A percentile compares a stretch with the other conserved stretches of the same genome.
Conservation (phyloP, 2,888 invertebrate genomes). For the Autographa pulchrina region DNA sequence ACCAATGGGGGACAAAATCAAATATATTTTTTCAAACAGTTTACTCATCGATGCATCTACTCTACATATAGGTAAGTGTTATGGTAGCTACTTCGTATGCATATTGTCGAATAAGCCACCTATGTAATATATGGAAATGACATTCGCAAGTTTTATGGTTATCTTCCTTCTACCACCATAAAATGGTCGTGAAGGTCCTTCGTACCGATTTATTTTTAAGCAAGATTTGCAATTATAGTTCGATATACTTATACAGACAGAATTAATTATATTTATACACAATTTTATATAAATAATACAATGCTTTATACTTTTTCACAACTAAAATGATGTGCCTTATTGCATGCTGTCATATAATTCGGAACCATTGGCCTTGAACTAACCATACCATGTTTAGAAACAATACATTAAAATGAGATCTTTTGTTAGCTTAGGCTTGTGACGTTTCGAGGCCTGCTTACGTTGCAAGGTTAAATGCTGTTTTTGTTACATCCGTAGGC, state of each 20-base stretch:
- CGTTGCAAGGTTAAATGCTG: not conserved
- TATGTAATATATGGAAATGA: not conserved
- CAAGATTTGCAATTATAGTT: too few relatives aligned
- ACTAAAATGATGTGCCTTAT: not conserved
- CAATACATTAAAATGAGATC: not conserved
- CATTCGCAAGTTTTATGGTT: not conserved
- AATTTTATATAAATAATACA: too few relatives aligned
- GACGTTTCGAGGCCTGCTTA: not conserved
- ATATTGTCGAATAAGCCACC: not conserved
- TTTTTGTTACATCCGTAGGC: not conserved
- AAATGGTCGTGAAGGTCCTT: too few relatives aligned
- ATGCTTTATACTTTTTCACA: not conserved
- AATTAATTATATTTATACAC: too few relatives aligned
- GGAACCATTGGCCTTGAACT: not conserved
- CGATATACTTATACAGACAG: too few relatives aligned
- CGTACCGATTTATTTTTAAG: not conserved
- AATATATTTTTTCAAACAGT: too few relatives aligned
- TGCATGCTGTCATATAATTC: not conserved
- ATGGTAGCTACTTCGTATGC: too few relatives aligned
- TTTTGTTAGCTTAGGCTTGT: slow-evolving; percentile 2
- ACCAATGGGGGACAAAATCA: too few relatives aligned
- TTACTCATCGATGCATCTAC: too few relatives aligned
- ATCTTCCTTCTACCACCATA: too few relatives aligned
- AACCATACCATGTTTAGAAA: not conserved
- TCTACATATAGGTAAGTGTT: too few relatives aligned